These are phyloP conservation scores for Cephalotes varians DNA, from an alignment of 2,888 invertebrate genomes.

Conservation along the genomic window DNA sequence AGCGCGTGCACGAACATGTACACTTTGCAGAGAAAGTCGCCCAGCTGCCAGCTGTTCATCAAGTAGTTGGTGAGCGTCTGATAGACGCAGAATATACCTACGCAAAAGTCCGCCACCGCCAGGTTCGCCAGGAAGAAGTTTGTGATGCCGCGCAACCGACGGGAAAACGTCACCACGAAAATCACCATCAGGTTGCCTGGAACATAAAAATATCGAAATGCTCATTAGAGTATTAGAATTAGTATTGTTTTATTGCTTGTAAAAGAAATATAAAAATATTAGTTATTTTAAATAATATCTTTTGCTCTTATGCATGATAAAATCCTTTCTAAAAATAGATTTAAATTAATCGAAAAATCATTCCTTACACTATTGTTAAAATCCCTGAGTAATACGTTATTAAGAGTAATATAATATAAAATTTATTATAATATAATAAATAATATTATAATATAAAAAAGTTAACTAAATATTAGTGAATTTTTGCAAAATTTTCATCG, in stretches of 20 bases:
- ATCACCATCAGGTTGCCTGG: conserved; percentile 95
- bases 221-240: background rate
- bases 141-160: conserved; percentile 94
- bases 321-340: no score
- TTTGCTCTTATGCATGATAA: no score
- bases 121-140: conserved; percentile 97
- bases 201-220: conserved; percentile 40
- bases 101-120: conserved; percentile 96
- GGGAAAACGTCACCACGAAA: conserved; percentile 93
- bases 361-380: no score
- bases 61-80: conserved; percentile 95
- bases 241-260: background rate
- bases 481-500: no score
- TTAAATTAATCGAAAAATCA: no score
- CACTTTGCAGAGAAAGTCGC: conserved; percentile 95
- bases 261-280: background rate
- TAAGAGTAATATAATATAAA: no score
- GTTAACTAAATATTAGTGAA: no score
- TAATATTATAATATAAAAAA: no score
- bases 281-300: no score
- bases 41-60: conserved; percentile 92
- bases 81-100: conserved; percentile 96
- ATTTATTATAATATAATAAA: no score
- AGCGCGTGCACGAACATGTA: conserved; percentile 96
- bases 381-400: no score